These are phyloP conservation scores for Stegodyphus dumicola DNA, from an alignment of 1,140 invertebrate species.

Conservation along the genomic window DNA sequence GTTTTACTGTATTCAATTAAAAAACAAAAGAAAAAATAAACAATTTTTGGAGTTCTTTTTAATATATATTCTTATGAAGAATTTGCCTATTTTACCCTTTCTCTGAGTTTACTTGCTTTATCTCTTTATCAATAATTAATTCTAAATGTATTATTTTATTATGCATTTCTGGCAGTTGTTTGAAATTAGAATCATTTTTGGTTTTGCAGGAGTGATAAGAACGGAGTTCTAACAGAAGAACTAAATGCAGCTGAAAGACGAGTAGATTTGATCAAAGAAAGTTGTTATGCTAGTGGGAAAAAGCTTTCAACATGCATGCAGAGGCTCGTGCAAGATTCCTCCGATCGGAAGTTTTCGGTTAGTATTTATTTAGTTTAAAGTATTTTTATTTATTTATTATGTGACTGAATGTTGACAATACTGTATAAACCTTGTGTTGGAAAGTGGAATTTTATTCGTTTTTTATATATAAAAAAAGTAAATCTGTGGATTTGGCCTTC, in stretches of 20 bases:
- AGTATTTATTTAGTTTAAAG: background rate
- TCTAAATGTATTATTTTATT: too few species aligned
- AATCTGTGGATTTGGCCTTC: too few species aligned
- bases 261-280: conserved; percentile 85
- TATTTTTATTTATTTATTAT: background rate
- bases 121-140: too few species aligned
- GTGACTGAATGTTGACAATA: background rate
- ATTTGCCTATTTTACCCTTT: too few species aligned
- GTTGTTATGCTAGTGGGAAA: conserved; percentile 75
- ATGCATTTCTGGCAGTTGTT: background rate
- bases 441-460: background rate
- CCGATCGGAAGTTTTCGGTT: background rate
- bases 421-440: background rate
- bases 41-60: too few species aligned
- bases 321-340: conserved; percentile 65
- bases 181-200: too few species aligned
- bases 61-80: too few species aligned
- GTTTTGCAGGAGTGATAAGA: conserved; percentile 82
- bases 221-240: conserved; percentile 87
- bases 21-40: too few species aligned
- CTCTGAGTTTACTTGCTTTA: too few species aligned
- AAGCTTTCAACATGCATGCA: conserved; percentile 70
- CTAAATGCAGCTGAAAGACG: conserved; percentile 85
- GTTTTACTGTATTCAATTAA: too few species aligned
- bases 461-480: background rate